Evolutionary conservation across 1,140 invertebrate species (phyloP), one percentile per base, ranked within the genome.

Genomic region (Caerostris extrusa): DNA sequence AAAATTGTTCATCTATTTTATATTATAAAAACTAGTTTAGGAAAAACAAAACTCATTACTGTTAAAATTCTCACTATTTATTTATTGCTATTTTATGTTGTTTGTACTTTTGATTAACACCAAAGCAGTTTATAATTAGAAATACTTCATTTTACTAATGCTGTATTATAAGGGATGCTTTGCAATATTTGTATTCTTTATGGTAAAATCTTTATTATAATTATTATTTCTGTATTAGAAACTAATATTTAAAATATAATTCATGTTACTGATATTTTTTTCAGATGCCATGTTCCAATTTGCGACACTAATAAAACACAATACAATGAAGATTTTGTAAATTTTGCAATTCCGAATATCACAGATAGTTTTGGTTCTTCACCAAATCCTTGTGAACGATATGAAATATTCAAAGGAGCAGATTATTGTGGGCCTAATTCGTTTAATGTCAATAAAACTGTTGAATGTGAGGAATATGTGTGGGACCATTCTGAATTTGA

Each of bases 401-500:
- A 69, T 83, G 60, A 88, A 57, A 56, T 61, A 8, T n/a, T 77
- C 17, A 8, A 55, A 57, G 57, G 77, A 12, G 14, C 55, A n/a
- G 14, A 94, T n/a, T 88, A 90, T 92, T 90, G 85, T 91, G 89
- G 53, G 5, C 50, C 50, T 1, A 7, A 55, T 87, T 81, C 81
- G 12, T 90, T 85, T 64, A 89, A 94, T 90, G 57, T 34, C 19
- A 93, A 91, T 81, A 58, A 58, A 57, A 89, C 91, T 53, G 71
- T 90, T n/a, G 8, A 8, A 12, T 95, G 94, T 57, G 6, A 83
- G 7, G 58, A 71, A 8, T 93, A 50, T 88, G 91, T 90, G 19
- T 95, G 77, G 67, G 90, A 93, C 60, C 14, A 86, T 56, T 67
- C 87, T 57, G 94, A 93, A 12, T 95, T 61, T 93, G 69, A 93